Percentiles rank a stretch among this genome's conserved stretches.
Evolutionary conservation across 2,113 vertebrate genomes (phyloP).

Genomic region (Lepisosteus oculatus): DNA sequence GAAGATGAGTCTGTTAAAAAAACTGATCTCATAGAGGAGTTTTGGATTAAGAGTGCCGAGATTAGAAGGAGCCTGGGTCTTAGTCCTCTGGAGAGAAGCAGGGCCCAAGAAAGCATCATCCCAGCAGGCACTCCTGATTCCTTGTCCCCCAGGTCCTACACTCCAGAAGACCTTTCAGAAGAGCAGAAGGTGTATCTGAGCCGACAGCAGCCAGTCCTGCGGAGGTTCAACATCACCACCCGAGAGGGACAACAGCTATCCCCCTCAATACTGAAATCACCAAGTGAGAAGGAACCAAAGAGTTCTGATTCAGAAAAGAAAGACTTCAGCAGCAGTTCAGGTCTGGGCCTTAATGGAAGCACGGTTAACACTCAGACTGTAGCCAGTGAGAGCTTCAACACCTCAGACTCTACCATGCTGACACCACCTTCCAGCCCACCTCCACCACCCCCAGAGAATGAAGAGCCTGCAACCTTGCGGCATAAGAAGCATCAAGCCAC

Average conservation of each 20-base stretch:
- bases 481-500: constrained; percentile 66
- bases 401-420: constrained; percentile 88
- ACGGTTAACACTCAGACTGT: constrained; percentile 74
- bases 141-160: constrained; percentile 55
- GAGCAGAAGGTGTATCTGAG: constrained; percentile 59
- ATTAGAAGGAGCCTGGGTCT: constrained; percentile 90
- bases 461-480: constrained; percentile 81
- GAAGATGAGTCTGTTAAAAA: constrained; percentile 73
- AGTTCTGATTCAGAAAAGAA: constrained; percentile 63
- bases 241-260: constrained; percentile 71
- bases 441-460: constrained; percentile 81
- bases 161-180: constrained; percentile 50
- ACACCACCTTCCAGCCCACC: constrained; percentile 94
- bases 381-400: constrained; percentile 83
- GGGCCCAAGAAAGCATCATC: constrained; percentile 58
- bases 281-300: constrained; percentile 62
- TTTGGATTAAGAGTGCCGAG: constrained; percentile 94
- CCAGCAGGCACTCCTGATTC: constrained; percentile 35
- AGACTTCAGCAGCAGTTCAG: constrained; percentile 85
- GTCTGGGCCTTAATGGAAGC: constrained; percentile 85
- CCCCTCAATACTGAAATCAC: constrained; percentile 28
- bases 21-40: constrained; percentile 88
- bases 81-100: constrained; percentile 76
- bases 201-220: constrained; percentile 63
- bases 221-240: constrained; percentile 72